Percentiles rank a stretch among this genome's conserved stretches.
Evolutionary conservation across 2,797 vertebrate species (phyloP).

Genomic region (Oryzias sinensis): DNA sequence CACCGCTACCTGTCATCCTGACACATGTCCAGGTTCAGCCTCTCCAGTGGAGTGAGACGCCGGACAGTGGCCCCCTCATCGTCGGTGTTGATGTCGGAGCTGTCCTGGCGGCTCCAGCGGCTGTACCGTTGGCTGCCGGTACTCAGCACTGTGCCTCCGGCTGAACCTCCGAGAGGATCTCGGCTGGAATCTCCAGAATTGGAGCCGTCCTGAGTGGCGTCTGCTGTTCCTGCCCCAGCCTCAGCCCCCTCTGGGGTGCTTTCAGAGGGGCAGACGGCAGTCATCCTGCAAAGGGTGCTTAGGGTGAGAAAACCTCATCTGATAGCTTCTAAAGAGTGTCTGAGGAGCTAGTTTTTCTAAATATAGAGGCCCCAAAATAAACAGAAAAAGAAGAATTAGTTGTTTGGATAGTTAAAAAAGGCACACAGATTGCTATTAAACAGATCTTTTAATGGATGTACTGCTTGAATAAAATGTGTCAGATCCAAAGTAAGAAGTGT

Average conservation of each 20-base stretch:
- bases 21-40: constrained; percentile 91
- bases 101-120: constrained; percentile 84
- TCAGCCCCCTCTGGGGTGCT: constrained; percentile 65
- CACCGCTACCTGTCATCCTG: constrained; percentile 81
- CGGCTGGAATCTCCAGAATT: constrained; percentile 45
- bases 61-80: constrained; percentile 77
- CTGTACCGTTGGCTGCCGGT: constrained; percentile 67
- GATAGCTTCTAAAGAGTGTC: too few species aligned
- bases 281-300: constrained; percentile 82
- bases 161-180: constrained; percentile 49
- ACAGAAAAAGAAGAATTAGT: too few species aligned
- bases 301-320: constrained; percentile 8
- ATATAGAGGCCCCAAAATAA: too few species aligned
- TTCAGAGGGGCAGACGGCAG: constrained; percentile 83
- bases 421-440: too few species aligned
- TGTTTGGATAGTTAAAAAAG: too few species aligned
- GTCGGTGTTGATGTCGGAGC: constrained; percentile 82
- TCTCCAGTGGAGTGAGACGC: constrained; percentile 88
- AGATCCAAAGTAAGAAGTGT: neutral
- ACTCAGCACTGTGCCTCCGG: constrained; percentile 37
- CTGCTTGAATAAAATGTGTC: neutral
- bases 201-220: constrained; percentile 40
- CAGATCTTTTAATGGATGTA: neutral
- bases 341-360: too few species aligned
- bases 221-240: constrained; percentile 46